A percentile compares a stretch with the other conserved stretches of the same genome.
These are phyloP conservation scores for Murina feae DNA, from an alignment of 2,113 vertebrate species.

Conservation along the genomic window DNA sequence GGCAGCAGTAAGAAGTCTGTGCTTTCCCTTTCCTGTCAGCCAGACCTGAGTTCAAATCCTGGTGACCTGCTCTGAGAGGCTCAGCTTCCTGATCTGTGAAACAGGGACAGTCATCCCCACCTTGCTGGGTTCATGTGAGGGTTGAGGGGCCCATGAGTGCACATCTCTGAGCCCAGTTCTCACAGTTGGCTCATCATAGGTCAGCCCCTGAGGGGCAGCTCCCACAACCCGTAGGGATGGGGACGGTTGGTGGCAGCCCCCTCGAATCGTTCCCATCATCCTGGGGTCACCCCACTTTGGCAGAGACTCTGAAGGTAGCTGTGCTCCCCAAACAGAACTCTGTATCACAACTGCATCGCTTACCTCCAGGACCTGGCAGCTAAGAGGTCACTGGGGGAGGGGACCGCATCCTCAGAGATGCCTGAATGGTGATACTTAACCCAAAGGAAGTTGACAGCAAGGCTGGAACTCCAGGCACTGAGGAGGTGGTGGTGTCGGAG, in stretches of 20 bases:
- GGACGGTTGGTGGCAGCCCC: background rate
- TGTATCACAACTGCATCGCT: background rate
- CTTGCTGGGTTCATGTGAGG: background rate
- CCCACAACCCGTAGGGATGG: background rate
- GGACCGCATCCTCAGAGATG: background rate
- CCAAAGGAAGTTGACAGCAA: background rate
- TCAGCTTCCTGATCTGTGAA: background rate
- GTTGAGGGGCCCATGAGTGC: background rate
- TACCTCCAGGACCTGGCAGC: background rate
- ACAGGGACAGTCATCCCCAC: too few relatives aligned
- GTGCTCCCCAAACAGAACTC: background rate
- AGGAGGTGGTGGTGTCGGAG: background rate
- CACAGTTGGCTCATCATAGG: background rate
- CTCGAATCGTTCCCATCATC: background rate
- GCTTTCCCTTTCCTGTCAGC: background rate
- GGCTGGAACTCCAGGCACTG: conserved; percentile 1
- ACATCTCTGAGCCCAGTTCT: background rate
- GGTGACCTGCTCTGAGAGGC: background rate
- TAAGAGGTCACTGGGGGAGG: too few relatives aligned
- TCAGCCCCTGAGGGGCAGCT: background rate
- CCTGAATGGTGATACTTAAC: background rate
- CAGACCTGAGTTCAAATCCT: background rate
- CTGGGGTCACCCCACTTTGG: background rate
- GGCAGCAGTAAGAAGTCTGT: background rate
- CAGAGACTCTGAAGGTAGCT: background rate